Conservation (phyloP, 1,140 invertebrate genomes). For the Trypoxylus dichotomus region DNA sequence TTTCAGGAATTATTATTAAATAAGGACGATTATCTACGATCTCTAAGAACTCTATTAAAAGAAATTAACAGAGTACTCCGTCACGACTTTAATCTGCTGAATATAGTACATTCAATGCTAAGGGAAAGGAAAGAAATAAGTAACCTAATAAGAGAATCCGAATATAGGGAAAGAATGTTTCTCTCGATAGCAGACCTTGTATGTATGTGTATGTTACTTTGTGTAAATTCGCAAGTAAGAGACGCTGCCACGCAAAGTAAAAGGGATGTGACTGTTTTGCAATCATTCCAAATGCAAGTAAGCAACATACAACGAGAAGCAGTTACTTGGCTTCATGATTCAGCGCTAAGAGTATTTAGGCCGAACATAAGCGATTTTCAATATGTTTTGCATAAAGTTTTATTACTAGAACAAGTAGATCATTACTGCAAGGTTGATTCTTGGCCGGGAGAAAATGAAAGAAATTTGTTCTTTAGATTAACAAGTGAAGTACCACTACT, state of each 20-base stretch:
- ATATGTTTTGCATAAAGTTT: constrained; percentile 81
- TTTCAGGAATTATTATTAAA: constrained; percentile 84
- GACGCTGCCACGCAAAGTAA: constrained; percentile 65
- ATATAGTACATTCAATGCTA: constrained; percentile 72
- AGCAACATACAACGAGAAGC: constrained; percentile 80
- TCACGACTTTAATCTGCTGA: constrained; percentile 74
- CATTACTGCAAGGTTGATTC: constrained; percentile 90
- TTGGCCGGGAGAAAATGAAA: constrained; percentile 89
- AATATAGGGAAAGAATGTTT: constrained; percentile 82
- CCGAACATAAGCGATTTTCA: constrained; percentile 73
- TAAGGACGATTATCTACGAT: constrained; percentile 87
- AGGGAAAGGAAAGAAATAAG: constrained; percentile 62
- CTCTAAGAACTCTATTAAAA: constrained; percentile 78
- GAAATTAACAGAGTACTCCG: constrained; percentile 85
- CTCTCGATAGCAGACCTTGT: constrained; percentile 82
- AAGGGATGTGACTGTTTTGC: constrained; percentile 57
- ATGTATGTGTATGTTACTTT: constrained; percentile 81
- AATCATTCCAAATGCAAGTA: constrained; percentile 50
- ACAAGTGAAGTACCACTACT: constrained; percentile 85
- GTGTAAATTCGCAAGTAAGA: constrained; percentile 74
- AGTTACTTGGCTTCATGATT: constrained; percentile 83
- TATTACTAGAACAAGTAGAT: constrained; percentile 83
- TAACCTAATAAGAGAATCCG: constrained; percentile 59
- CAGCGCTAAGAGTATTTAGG: constrained; percentile 74
- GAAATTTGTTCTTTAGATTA: constrained; percentile 75